A percentile compares a stretch with the other conserved stretches of the same genome.
Evolutionary conservation across 2,888 invertebrate genomes (phyloP).

Genomic region (Ormia ochracea): DNA sequence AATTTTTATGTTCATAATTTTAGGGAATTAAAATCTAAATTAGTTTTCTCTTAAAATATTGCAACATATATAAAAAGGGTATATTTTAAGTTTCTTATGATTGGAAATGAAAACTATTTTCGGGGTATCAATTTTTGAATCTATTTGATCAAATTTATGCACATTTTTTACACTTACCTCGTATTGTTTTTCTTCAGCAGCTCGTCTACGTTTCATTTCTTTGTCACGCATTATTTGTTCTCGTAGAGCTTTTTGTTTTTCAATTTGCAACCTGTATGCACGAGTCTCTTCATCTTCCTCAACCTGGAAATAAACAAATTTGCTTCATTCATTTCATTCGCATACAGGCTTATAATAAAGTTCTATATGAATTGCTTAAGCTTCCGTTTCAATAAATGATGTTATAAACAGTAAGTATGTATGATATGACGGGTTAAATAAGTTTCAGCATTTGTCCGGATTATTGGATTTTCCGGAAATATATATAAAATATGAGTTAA

Average conservation of each 20-base stretch:
- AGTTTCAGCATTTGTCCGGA: too few species aligned
- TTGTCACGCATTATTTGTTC: constrained; percentile 77
- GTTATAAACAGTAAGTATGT: too few species aligned
- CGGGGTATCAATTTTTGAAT: background rate
- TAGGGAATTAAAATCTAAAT: constrained; percentile 51
- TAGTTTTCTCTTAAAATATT: constrained; percentile 38
- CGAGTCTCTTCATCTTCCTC: constrained; percentile 78
- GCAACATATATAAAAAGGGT: background rate
- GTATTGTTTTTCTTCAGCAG: constrained; percentile 75
- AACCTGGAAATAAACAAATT: constrained; percentile 69
- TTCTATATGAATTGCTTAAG: too few species aligned
- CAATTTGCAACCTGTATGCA: constrained; percentile 77
- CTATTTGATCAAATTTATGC: background rate
- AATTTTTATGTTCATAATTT: constrained; percentile 30
- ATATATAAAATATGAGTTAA: too few species aligned
- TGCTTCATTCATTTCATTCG: too few species aligned
- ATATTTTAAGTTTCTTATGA: background rate
- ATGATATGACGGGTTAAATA: too few species aligned
- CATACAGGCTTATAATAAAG: too few species aligned
- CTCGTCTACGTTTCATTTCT: constrained; percentile 77
- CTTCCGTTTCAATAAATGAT: too few species aligned
- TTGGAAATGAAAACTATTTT: background rate
- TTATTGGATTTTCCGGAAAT: too few species aligned
- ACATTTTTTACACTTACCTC: constrained; percentile 71
- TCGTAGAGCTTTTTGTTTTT: constrained; percentile 77